Evolutionary conservation across 2,797 vertebrate genomes (phyloP).

Genomic region (Novumbra hubbsi): DNA sequence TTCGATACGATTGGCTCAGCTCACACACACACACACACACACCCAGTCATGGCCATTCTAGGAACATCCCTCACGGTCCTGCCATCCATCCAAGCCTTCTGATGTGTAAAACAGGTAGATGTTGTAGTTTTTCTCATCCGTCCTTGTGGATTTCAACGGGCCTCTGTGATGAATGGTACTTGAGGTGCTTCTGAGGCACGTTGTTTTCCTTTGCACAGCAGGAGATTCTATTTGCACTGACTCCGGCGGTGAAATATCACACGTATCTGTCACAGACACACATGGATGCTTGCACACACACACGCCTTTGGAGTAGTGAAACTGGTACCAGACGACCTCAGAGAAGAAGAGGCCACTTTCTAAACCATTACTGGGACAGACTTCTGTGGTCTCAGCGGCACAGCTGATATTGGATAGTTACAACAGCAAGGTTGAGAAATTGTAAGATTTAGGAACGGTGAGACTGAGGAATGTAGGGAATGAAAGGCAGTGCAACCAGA

Average conservation of each 20-base stretch:
- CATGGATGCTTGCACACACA: neutral
- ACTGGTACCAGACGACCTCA: slow-evolving; percentile 67
- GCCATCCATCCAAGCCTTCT: slow-evolving; percentile 80
- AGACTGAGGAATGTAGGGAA: slow-evolving; percentile 13
- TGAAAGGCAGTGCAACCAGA: slow-evolving; percentile 17
- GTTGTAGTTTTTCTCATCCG: slow-evolving; percentile 48
- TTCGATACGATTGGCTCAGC: slow-evolving; percentile 74
- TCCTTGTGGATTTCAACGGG: slow-evolving; percentile 78
- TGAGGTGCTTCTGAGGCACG: slow-evolving; percentile 93
- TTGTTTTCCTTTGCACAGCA: slow-evolving; percentile 99
- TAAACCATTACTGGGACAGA: slow-evolving; percentile 50
- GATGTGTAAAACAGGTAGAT: slow-evolving; percentile 94
- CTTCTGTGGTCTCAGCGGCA: slow-evolving; percentile 47
- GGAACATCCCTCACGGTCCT: slow-evolving; percentile 52
- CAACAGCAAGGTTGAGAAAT: slow-evolving; percentile 4
- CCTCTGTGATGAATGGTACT: slow-evolving; percentile 95
- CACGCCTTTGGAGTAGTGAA: slow-evolving; percentile 74
- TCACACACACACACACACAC: slow-evolving; percentile 7
- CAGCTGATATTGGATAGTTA: slow-evolving; percentile 31
- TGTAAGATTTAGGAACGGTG: slow-evolving; percentile 9
- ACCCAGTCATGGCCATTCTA: slow-evolving; percentile 75
- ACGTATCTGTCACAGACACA: slow-evolving; percentile 83
- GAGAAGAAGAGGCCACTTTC: slow-evolving; percentile 55
- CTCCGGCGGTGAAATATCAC: slow-evolving; percentile 90
- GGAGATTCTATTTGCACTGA: slow-evolving; percentile 98